Conservation (phyloP, 2,113 vertebrate species). For the Tupaia chinensis region DNA sequence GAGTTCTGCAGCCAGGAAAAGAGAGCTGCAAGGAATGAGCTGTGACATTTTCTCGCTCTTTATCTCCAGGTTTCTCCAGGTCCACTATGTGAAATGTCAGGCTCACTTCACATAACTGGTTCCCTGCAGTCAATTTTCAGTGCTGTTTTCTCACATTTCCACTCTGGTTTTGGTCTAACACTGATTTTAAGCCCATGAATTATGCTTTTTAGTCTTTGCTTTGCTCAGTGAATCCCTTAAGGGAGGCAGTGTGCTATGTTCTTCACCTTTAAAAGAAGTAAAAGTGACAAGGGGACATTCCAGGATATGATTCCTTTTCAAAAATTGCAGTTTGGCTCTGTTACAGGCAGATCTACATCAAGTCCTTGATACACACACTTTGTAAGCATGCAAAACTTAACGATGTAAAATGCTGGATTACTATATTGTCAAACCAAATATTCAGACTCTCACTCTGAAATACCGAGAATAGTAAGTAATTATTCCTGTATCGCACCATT, state of each 20-base stretch:
- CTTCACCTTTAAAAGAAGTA: neutral
- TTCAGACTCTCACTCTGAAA: neutral
- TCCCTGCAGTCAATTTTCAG: neutral
- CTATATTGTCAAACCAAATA: neutral
- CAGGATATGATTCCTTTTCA: neutral
- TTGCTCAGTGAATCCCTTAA: slow-evolving; percentile 26
- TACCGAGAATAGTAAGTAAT: neutral
- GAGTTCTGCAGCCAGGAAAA: neutral
- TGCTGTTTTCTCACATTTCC: neutral
- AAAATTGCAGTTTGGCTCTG: neutral
- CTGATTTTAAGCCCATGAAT: slow-evolving; percentile 44
- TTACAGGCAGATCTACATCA: neutral
- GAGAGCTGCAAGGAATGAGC: neutral
- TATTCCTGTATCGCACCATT: neutral
- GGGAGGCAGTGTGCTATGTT: neutral
- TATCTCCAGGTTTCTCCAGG: neutral
- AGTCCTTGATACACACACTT: neutral
- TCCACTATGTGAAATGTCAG: neutral
- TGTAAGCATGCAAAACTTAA: neutral
- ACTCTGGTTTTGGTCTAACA: neutral
- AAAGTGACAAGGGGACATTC: neutral
- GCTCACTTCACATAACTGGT: neutral
- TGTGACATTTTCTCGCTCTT: neutral
- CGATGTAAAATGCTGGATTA: neutral
- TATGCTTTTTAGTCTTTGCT: slow-evolving; percentile 62